Conservation (phyloP, 2,888 invertebrate genomes). For the Papilio protenor region DNA sequence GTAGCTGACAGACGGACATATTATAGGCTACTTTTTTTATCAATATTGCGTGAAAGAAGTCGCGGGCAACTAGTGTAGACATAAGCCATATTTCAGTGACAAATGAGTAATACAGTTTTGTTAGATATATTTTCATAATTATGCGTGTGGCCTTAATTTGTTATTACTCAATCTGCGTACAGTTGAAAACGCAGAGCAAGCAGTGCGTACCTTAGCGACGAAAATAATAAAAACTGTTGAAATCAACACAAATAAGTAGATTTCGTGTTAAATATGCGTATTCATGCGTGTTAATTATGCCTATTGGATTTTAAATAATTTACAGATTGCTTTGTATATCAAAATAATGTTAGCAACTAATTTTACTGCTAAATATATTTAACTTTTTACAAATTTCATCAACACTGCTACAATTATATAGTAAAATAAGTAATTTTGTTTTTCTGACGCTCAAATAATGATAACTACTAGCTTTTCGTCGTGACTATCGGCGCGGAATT, state of each 20-base stretch:
- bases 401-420: neutral
- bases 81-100: neutral
- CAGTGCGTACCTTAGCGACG: neutral
- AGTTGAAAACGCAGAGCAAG: neutral
- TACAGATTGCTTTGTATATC: neutral
- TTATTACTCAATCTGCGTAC: conserved; percentile 1
- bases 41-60: too few relatives aligned
- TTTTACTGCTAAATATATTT: neutral
- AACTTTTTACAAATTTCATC: neutral
- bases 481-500: neutral
- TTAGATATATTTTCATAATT: neutral
- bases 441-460: neutral
- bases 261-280: neutral
- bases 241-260: neutral
- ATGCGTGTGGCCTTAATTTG: neutral
- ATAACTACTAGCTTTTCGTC: too few relatives aligned
- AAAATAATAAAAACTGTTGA: neutral
- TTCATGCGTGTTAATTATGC: neutral
- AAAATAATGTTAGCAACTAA: neutral
- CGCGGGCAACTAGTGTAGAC: too few relatives aligned
- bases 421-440: neutral
- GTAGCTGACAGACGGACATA: too few relatives aligned
- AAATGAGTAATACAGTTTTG: neutral
- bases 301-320: neutral
- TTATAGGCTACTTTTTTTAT: too few relatives aligned